Evolutionary conservation across 2,888 invertebrate species (phyloP), one percentile per base, ranked within the genome.

Genomic region (Drosophila lacicola): DNA sequence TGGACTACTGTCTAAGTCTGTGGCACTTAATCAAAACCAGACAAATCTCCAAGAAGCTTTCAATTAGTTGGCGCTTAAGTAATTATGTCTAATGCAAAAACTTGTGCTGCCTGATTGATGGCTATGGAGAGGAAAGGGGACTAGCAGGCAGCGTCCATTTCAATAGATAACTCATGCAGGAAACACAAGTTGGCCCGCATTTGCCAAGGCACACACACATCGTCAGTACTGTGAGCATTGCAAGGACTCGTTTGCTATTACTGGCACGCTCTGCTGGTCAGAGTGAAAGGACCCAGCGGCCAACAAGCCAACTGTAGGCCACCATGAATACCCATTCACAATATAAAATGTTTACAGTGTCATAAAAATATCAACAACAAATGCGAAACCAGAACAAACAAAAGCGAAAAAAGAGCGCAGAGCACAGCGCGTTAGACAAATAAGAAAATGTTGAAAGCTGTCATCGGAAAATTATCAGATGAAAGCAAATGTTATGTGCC

Each of bases 331-430:
- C 46, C 57, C 62, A 49, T 64, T 66, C 71, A 70, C 68, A 80
- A 75, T 67, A 70, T 78, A 69, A 76, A 88, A 83, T 86, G 82
- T 80, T 88, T 78, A 81, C 87, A 73, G 87, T 83, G 81, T 88
- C 87, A 83, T 88, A 83, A 86, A 29, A 84, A 80, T 72, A 86
- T 72, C 71, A 83, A 78, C 74, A 82, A 68, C 78, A 80, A 85
- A 72, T 82, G 80, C 42, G 70, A 65, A 68, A 70, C 69, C 80
- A 80, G 71, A 67, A 46, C 54, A 78, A 61, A 74, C 72, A 67
- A 65, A 70, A 46, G 25, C 19, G 6, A 62, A 50, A 2, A 62
- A 29, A 46, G 25, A 44, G 54, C 54, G 51, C 51, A 61, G 51
- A 47, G 47, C 39, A 41, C 19, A 33, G 51, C 44, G 53, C 44